A percentile compares a stretch with the other conserved stretches of the same genome.
Conservation (phyloP, 1,140 invertebrate species). For the Drosophila neocordata region DNA sequence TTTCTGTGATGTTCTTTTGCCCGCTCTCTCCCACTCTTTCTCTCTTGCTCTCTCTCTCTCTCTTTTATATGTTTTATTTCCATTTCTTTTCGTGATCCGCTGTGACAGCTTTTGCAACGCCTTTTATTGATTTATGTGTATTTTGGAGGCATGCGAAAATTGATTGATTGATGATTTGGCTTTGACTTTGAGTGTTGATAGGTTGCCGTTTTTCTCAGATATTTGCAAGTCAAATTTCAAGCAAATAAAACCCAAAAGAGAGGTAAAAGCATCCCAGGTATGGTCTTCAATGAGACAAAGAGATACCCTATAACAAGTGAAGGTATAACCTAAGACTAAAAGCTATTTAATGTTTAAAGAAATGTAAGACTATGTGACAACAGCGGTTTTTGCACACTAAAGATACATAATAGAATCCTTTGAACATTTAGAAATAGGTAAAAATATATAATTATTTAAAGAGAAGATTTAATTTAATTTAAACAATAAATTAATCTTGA, state of each 20-base stretch:
- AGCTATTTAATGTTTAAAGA: no score
- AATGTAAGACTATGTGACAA: no score
- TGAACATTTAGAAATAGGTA: no score
- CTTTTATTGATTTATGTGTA: slow-evolving; percentile 70
- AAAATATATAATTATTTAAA: no score
- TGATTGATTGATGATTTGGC: slow-evolving; percentile 56
- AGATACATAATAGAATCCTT: no score
- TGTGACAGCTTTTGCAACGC: slow-evolving; percentile 63
- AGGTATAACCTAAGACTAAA: no score
- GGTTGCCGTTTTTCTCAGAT: slow-evolving; percentile 28
- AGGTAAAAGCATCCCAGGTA: not conserved
- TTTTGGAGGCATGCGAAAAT: slow-evolving; percentile 24
- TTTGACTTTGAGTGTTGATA: slow-evolving; percentile 65
- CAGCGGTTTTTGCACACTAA: no score
- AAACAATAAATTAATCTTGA: no score
- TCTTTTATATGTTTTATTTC: no score
- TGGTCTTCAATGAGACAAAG: not conserved
- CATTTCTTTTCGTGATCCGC: slow-evolving; percentile 20
- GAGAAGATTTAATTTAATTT: no score
- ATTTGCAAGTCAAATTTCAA: slow-evolving; percentile 69
- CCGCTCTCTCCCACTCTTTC: not conserved
- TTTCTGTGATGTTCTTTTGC: not conserved
- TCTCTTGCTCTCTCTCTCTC: not conserved
- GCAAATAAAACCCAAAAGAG: not conserved
- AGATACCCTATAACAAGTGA: not conserved